phyloP scores from a whole-genome alignment of 2,113 vertebrate species.

The Pantherophis guttatus region DNA sequence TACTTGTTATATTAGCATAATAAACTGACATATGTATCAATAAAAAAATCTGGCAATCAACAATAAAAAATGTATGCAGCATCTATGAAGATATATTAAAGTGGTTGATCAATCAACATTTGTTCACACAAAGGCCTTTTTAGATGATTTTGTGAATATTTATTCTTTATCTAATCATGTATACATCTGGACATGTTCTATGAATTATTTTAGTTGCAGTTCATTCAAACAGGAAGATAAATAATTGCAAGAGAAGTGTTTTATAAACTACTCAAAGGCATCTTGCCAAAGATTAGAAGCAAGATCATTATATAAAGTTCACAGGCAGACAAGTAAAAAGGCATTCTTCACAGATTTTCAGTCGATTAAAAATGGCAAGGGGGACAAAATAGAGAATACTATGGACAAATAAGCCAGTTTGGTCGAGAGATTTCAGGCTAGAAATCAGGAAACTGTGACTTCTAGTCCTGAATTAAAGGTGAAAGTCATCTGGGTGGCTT shows the following conservation, averaged over 20 bases:
- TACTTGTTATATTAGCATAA: background rate
- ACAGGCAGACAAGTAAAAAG: background rate
- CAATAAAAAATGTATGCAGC: background rate
- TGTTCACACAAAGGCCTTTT: background rate
- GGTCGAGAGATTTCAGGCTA: background rate
- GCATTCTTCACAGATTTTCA: background rate
- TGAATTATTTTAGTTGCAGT: background rate
- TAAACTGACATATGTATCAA: background rate
- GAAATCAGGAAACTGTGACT: background rate
- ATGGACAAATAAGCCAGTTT: background rate
- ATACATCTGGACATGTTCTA: background rate
- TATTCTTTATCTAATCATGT: background rate
- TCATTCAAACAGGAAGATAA: conserved; percentile 1
- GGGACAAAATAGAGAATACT: background rate
- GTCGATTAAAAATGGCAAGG: background rate
- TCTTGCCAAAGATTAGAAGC: background rate
- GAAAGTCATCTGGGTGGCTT: background rate
- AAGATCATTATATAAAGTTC: background rate
- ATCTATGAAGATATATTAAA: conserved; percentile 3
- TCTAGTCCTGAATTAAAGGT: background rate
- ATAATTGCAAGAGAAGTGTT: background rate
- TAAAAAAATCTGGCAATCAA: background rate
- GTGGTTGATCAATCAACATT: background rate
- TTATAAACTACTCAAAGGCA: background rate
- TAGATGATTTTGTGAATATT: conserved; percentile 22